Evolutionary conservation across 2,888 invertebrate species (phyloP).

Genomic region (Scaptomyza parva): DNA sequence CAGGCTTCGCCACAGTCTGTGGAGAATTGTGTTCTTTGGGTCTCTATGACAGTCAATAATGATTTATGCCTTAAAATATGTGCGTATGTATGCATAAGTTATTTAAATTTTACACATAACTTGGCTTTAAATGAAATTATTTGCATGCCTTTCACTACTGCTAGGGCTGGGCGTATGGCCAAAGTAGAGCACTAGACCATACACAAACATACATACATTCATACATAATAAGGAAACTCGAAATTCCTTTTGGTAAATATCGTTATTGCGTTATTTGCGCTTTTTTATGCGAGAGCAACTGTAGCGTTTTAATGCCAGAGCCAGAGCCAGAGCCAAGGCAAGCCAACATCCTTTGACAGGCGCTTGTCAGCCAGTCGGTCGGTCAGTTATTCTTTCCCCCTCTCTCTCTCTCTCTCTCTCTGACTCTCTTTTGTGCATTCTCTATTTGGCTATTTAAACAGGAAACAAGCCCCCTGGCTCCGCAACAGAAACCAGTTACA

Average conservation of each 20-base stretch:
- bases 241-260: slow-evolving; percentile 31
- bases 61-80: slow-evolving; percentile 46
- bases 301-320: slow-evolving; percentile 41
- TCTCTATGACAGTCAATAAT: slow-evolving; percentile 44
- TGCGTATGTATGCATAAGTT: slow-evolving; percentile 4
- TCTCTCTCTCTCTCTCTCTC: no score
- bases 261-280: slow-evolving; percentile 31
- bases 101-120: slow-evolving; percentile 25
- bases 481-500: slow-evolving; percentile 20
- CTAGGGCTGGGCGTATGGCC: not conserved
- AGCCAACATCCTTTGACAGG: slow-evolving; percentile 55
- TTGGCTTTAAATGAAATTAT: slow-evolving; percentile 34
- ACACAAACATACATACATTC: no score
- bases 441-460: slow-evolving; percentile 40
- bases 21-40: not conserved
- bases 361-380: slow-evolving; percentile 7
- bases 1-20: slow-evolving; percentile 1
- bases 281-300: slow-evolving; percentile 32
- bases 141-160: slow-evolving; percentile 11
- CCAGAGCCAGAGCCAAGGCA: slow-evolving; percentile 25
- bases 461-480: slow-evolving; percentile 32
- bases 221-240: slow-evolving; percentile 11
- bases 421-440: not conserved
- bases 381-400: not conserved
- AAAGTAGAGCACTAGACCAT: slow-evolving; percentile 8